Conservation (phyloP, 2,888 invertebrate genomes). For the Argyra leucocephala region DNA sequence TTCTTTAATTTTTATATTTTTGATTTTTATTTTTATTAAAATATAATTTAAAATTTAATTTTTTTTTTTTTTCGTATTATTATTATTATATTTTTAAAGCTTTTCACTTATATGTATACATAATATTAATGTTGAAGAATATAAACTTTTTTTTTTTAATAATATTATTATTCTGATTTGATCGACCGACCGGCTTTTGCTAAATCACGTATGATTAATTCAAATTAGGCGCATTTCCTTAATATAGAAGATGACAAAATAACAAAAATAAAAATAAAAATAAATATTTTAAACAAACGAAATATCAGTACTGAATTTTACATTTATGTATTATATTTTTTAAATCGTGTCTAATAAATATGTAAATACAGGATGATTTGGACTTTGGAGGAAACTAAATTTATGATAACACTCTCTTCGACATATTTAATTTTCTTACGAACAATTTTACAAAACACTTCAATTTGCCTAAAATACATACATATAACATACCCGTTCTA, state of each 20-base stretch:
- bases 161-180: too few species aligned
- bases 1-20: background rate
- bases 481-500: too few species aligned
- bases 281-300: background rate
- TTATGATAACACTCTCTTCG: too few species aligned
- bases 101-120: background rate
- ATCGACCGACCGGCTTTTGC: background rate
- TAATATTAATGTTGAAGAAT: too few species aligned
- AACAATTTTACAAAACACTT: too few species aligned
- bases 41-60: background rate
- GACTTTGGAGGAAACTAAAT: too few species aligned
- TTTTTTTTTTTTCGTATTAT: background rate
- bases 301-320: background rate
- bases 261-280: background rate
- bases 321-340: too few species aligned
- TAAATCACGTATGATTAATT: slow-evolving; percentile 3
- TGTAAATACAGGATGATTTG: too few species aligned
- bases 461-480: too few species aligned
- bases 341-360: too few species aligned
- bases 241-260: slow-evolving; percentile 4
- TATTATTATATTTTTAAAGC: background rate
- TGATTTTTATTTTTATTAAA: background rate
- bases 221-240: slow-evolving; percentile 6
- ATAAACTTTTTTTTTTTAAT: too few species aligned
- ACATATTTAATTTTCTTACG: too few species aligned